phyloP scores from a whole-genome alignment of 30 jellyfish, hydroid and myxozoan genomes.

The Hydra vulgaris region DNA sequence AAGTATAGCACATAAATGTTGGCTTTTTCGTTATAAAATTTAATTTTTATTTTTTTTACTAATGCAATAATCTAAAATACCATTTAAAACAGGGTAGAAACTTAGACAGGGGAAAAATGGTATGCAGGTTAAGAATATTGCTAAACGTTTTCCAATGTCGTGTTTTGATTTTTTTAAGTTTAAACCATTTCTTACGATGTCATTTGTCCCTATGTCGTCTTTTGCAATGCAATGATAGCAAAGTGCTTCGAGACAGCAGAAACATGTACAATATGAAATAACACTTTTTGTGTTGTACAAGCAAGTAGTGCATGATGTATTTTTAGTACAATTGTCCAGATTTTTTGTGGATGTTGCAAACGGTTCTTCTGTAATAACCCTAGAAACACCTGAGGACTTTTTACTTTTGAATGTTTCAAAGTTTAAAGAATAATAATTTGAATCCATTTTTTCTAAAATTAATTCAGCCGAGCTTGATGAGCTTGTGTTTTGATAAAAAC shows the following conservation, averaged over 20 bases:
- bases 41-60: too few species aligned
- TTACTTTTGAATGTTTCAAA: too few species aligned
- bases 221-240: constrained; percentile 64
- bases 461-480: too few species aligned
- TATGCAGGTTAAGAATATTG: constrained; percentile 3
- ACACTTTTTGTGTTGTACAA: constrained; percentile 8
- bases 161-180: not conserved
- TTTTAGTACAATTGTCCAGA: not conserved
- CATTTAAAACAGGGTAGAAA: constrained; percentile 8
- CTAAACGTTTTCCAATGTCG: not conserved
- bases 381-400: not conserved
- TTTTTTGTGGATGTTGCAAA: too few species aligned
- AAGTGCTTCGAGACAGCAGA: constrained; percentile 63
- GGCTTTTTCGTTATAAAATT: too few species aligned
- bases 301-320: constrained; percentile 36
- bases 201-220: constrained; percentile 54
- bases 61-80: not conserved
- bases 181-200: too few species aligned
- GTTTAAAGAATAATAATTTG: too few species aligned
- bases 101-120: constrained; percentile 19
- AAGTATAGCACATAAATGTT: too few species aligned
- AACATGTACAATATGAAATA: constrained; percentile 60
- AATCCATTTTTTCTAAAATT: not conserved
- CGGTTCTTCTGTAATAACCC: too few species aligned
- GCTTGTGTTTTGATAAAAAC: not conserved